These are phyloP conservation scores for Gobius niger DNA, from an alignment of 2,113 vertebrate species.

Conservation along the genomic window DNA sequence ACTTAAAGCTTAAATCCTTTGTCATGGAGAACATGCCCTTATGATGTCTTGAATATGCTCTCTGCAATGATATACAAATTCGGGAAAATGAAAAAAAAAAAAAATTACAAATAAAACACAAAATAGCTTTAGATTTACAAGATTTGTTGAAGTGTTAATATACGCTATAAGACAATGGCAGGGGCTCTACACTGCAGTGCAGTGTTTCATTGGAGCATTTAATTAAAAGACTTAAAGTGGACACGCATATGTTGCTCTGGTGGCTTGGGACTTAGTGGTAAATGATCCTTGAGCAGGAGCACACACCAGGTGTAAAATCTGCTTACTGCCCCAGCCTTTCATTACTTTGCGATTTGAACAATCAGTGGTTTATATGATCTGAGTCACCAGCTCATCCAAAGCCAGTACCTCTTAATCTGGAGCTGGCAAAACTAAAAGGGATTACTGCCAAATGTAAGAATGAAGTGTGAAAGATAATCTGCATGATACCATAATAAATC, in stretches of 20 bases:
- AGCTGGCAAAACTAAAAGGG: not conserved
- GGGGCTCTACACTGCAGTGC: not conserved
- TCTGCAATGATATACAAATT: not conserved
- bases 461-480: constrained; percentile 9
- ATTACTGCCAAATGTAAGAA: constrained; percentile 4
- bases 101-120: not conserved
- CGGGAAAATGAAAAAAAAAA: not conserved
- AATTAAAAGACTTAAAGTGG: not conserved
- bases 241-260: not conserved
- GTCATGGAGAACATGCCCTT: too few species aligned
- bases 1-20: too few species aligned
- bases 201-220: not conserved
- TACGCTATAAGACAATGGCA: not conserved
- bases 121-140: not conserved
- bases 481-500: not conserved
- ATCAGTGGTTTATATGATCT: constrained; percentile 4
- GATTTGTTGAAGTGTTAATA: not conserved
- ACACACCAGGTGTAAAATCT: constrained; percentile 12
- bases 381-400: not conserved
- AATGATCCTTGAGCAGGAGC: constrained; percentile 5
- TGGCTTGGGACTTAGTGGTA: constrained; percentile 4
- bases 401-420: not conserved
- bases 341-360: constrained; percentile 17
- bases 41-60: too few species aligned
- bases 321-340: not conserved